phyloP scores from a whole-genome alignment of 2,888 invertebrate genomes.

The Spicauda simplicius region DNA sequence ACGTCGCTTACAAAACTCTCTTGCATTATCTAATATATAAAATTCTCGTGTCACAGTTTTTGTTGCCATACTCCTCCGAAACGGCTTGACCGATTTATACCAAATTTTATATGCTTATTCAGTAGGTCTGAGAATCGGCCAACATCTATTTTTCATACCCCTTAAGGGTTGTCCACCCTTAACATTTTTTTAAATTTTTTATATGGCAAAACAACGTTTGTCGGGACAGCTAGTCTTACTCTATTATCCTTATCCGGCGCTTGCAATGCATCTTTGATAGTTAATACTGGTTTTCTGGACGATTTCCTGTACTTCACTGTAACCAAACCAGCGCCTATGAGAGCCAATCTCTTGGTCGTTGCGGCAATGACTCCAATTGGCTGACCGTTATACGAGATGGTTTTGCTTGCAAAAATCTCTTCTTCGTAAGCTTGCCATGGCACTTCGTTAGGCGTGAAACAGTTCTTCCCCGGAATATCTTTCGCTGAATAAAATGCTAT shows the following conservation, averaged over 20 bases:
- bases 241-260: conserved; percentile 71
- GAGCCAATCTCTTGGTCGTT: conserved; percentile 75
- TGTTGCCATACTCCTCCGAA: no score
- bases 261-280: conserved; percentile 77
- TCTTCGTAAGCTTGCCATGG: conserved; percentile 69
- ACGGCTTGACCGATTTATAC: no score
- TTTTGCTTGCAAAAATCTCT: conserved; percentile 82
- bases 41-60: no score
- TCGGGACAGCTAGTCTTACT: no score
- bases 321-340: conserved; percentile 66
- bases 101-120: no score
- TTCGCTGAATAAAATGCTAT: conserved; percentile 86
- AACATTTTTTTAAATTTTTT: no score
- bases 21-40: no score
- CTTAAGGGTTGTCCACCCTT: no score
- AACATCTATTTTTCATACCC: no score
- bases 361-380: conserved; percentile 91
- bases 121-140: no score
- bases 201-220: no score
- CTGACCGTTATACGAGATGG: conserved; percentile 88
- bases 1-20: no score
- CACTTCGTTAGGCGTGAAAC: conserved; percentile 72
- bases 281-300: conserved; percentile 69
- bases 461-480: conserved; percentile 89
- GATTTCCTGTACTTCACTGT: conserved; percentile 82